phyloP scores from a whole-genome alignment of 2,888 invertebrate genomes.

The Synanthedon andrenaeformis region DNA sequence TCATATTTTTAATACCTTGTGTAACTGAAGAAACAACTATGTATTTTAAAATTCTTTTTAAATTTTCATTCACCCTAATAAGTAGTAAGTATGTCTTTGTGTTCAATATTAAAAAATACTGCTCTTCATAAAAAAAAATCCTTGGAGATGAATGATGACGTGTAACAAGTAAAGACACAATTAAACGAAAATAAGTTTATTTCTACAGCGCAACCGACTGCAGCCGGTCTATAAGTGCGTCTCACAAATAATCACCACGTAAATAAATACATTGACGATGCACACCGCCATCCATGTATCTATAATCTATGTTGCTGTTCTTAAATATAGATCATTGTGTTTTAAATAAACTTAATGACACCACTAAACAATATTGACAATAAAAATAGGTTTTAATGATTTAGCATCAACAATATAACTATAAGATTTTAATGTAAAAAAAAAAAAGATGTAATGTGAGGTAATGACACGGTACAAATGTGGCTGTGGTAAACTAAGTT shows the following conservation, averaged over 20 bases:
- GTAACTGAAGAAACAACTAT: too few species aligned
- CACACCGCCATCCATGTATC: constrained; percentile 46
- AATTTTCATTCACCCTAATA: too few species aligned
- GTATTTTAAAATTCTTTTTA: too few species aligned
- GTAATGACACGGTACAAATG: constrained; percentile 56
- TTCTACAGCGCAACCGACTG: constrained; percentile 46
- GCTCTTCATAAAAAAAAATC: too few species aligned
- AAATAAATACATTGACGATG: constrained; percentile 55
- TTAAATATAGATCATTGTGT: constrained; percentile 48
- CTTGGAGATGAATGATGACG: too few species aligned
- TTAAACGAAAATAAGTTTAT: constrained; percentile 71
- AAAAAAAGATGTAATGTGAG: constrained; percentile 50
- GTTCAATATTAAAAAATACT: too few species aligned
- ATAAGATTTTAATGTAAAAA: constrained; percentile 39
- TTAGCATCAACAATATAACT: constrained; percentile 60
- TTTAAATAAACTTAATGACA: constrained; percentile 48
- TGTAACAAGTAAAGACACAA: constrained; percentile 26
- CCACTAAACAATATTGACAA: constrained; percentile 46
- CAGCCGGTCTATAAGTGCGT: constrained; percentile 50
- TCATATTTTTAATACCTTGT: too few species aligned
- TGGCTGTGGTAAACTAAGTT: constrained; percentile 23
- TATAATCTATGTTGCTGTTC: constrained; percentile 39
- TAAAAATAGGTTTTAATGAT: constrained; percentile 49
- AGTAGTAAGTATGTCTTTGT: too few species aligned
- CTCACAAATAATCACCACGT: constrained; percentile 58